Evolutionary conservation across 2,797 vertebrate genomes (phyloP), one percentile per base, ranked within the genome.

Genomic region (Vespertilio murinus): DNA sequence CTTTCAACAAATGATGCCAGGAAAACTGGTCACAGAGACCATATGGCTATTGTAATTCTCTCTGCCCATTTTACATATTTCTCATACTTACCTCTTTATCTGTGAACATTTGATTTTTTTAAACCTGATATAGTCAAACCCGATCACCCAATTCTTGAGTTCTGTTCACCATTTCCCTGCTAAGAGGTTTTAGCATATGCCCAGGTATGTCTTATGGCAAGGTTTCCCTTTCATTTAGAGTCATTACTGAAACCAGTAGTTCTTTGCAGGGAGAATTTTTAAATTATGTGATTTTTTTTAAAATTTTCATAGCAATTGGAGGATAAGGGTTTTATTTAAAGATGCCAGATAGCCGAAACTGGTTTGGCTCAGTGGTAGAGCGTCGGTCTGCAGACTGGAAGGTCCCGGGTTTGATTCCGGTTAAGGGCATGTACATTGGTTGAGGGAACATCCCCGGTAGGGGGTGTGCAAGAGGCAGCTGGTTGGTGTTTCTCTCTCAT

Each of bases 261-360:
- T 90, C 42, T 85, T 90, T 81, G 71, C 1, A 73, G 38, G 22
- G 6, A 92, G 0, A 71, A 45, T 49, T 83, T 93, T 86, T 38
- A 85, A 77, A 45, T 70, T 20, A 52, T 45, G 20, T 74, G 23
- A 74, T 82, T 74, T 83, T 95, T 92, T 92, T 86, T 64, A 84
- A n/a, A n/a, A n/a, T 75, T 73, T 93, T 87, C 14, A 86, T 69
- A 54, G 28, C 10, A 91, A 56, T 14, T 91, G 14, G 17, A 91
- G 28, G 28, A 80, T 65, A 69, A 73, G 40, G 40, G 22, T 88
- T 9, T 49, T 74, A 83, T 71, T 88, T 96, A 77, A 35, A 80
- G 25, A 64, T 73, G 54, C 9, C 49, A 91, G 40, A 59, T 91
- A 30, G n/a, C n/a, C n/a, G n/a, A n/a, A n/a, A n/a, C n/a, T n/a